Base-by-base conservation (phyloP, 2,888 invertebrate species). In the Odontothrips loti region DNA sequence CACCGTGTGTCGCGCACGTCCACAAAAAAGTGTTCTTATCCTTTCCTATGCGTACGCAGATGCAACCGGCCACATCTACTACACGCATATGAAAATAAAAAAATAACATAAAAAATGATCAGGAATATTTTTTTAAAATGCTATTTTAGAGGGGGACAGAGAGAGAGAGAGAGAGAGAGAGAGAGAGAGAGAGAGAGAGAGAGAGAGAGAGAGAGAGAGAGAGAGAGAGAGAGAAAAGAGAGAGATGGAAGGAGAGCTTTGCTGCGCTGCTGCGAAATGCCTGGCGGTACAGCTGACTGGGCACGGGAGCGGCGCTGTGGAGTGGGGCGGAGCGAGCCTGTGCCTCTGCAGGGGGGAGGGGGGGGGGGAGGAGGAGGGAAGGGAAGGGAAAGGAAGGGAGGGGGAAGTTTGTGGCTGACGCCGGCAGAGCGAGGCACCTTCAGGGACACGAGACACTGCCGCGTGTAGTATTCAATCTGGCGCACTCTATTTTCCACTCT, bases 91-190 rank as follows among this genome's bases (percentile, higher is more conserved):
- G 34, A 43, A 43, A 43, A 43, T 4, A 43, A 43, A 43, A 43
- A 4, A 4, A 2, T 43, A 6, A 43, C 6, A 2, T 43, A 6
- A 4, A 6, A 43, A 43, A 43, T 4, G 34, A 43, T 6, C 34
- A 43, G 6, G 34, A 6, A 43, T 6, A 43, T 2, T 43, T 43
- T 2, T 43, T 43, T 43, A 43, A 43, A 43, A 43, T 43, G 34
- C n/a, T n/a, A n/a, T n/a, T 43, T 43, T 29, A 23, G 51, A 80
- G 48, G 11, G 48, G 27, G 27, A 9, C 17, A 43, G 80, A 79
- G 58, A 81, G 48, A 81, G 23, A 79, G 79, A 20, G 79, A 20
- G 43, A 79, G 58, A 80, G 34, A 51, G 80, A 58, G 51, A 47
- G 78, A 47, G n/a, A 80, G 20, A 78, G n/a, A 43, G 78, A 80